Evolutionary conservation across 2,113 vertebrate genomes (phyloP).

Genomic region (Myanophis thanlyinensis): DNA sequence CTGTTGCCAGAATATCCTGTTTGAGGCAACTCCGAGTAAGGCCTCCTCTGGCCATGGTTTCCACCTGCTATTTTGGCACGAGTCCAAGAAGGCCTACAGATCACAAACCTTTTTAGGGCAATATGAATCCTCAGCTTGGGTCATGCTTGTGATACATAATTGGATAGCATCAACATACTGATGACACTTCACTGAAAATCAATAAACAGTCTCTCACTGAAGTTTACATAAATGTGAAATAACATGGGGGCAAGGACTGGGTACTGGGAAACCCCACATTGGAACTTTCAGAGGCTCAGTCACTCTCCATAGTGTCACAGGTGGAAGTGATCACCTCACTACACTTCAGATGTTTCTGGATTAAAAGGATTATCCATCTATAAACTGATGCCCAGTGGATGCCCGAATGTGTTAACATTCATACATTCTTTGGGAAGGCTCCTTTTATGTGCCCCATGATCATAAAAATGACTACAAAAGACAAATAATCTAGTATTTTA

Average conservation of each 20-base stretch:
- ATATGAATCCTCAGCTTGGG: background rate
- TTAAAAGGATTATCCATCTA: too few species aligned
- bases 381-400: too few species aligned
- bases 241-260: background rate
- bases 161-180: background rate
- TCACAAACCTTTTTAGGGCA: background rate
- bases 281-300: background rate
- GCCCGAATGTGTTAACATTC: too few species aligned
- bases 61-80: background rate
- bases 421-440: too few species aligned
- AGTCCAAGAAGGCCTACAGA: background rate
- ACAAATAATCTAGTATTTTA: too few species aligned
- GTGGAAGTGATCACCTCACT: too few species aligned
- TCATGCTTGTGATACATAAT: background rate
- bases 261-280: background rate
- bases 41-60: background rate
- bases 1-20: background rate
- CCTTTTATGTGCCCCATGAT: too few species aligned
- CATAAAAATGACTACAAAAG: too few species aligned
- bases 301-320: background rate
- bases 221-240: background rate
- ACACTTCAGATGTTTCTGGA: too few species aligned
- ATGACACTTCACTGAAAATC: background rate
- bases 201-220: background rate
- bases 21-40: background rate